A percentile compares a stretch with the other conserved stretches of the same genome.
Evolutionary conservation across 2,888 invertebrate species (phyloP).

Genomic region (Idaea dimidiata): DNA sequence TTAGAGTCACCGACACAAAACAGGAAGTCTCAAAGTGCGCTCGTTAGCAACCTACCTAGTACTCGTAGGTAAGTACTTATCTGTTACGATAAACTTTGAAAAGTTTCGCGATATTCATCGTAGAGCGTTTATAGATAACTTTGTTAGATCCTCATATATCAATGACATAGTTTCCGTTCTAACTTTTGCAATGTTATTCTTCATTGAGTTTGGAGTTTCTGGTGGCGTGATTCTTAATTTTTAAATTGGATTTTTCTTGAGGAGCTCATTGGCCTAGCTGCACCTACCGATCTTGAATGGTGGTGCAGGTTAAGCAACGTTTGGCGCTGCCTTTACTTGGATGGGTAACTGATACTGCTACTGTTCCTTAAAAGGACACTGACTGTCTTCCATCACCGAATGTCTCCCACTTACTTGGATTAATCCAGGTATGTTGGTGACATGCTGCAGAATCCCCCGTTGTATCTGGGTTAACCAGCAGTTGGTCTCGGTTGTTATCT

Average conservation of each 20-base stretch:
- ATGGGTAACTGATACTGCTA: no score
- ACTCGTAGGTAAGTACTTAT: conserved; percentile 24
- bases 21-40: conserved; percentile 38
- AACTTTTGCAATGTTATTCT: conserved; percentile 32
- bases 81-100: conserved; percentile 35
- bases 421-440: no score
- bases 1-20: conserved; percentile 27
- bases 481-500: no score
- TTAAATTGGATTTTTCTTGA: background rate
- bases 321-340: no score
- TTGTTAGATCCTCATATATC: conserved; percentile 36
- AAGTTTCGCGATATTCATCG: conserved; percentile 56
- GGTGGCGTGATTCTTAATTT: conserved; percentile 2
- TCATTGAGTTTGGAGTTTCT: conserved; percentile 9
- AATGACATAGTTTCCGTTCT: conserved; percentile 31
- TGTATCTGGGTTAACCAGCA: no score
- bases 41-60: conserved; percentile 41
- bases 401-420: no score
- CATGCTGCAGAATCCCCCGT: no score
- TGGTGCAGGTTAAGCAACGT: no score
- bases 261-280: no score
- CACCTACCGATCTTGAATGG: no score
- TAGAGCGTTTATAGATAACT: conserved; percentile 33
- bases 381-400: no score
- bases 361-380: no score